Base-by-base conservation (phyloP, 2,113 vertebrate species). In the Noctilio leporinus region DNA sequence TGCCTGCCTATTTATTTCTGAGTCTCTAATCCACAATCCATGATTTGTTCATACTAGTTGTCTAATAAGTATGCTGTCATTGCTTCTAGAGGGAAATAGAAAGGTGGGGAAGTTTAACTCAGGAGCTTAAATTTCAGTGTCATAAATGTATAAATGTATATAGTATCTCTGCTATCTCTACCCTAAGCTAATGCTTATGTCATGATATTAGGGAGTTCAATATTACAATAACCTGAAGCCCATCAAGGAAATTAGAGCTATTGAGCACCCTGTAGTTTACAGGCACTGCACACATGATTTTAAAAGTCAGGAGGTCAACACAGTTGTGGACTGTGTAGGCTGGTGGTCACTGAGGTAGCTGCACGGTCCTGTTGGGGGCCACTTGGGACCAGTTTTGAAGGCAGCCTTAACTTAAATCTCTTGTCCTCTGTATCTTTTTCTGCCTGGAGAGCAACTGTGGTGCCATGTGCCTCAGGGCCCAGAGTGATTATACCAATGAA, bases 221-320 rank as follows among this genome's bases (percentile, higher is more conserved):
- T 93, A 65, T 30, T 40, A 77, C 24, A 93, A 81, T 57, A 81
- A 43, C 81, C 77, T 87, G 55, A 69, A 80, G 80, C 38, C 72
- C 20, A 75, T 90, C 59, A 93, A 64, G 90, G 65, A 95, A 67
- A 96, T 89, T 64, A 83, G 38, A 86, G 19, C 62, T 86, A 91
- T 89, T 96, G 95, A 95, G 6, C 64, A 17, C 16, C n/a, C 33
- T 7, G 8, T 35, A 35, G n/a, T n/a, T n/a, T 35, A 9, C 33
- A 35, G 28, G 59, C 26, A 28, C 59, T 30, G 28, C 59, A 62
- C 11, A 0, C 59, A 62, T 62, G 28, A 10, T 30, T 62, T 62
- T 30, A 5, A 30, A 62, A 62, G 28, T 5, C 11, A 12, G 11
- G 57, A 59, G 57, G 59, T 14, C 28, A 30, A 62, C 59, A 35